Evolutionary conservation across 2,888 invertebrate species (phyloP).

Genomic region (Melipona beecheii): DNA sequence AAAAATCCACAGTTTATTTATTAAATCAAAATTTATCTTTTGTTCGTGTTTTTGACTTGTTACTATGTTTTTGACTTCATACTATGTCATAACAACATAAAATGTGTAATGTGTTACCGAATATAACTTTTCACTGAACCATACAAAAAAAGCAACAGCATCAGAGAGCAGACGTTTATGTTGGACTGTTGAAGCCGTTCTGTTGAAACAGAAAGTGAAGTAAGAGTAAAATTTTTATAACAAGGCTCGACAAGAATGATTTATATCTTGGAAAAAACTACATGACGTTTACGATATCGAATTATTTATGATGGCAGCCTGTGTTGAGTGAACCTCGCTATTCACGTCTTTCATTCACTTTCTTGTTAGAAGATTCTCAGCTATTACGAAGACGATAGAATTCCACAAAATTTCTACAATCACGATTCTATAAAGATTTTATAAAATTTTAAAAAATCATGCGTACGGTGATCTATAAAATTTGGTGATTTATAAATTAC

Average conservation of each 20-base stretch:
- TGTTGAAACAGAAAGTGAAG: constrained; percentile 52
- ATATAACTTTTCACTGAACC: constrained; percentile 41
- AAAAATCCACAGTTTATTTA: no score
- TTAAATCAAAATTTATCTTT: neutral
- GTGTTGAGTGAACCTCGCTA: constrained; percentile 28
- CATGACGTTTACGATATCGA: constrained; percentile 79
- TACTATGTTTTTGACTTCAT: neutral
- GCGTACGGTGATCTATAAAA: no score
- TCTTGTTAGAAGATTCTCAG: constrained; percentile 7
- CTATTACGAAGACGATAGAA: neutral
- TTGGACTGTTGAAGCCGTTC: constrained; percentile 51
- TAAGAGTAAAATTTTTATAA: constrained; percentile 71
- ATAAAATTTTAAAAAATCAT: no score
- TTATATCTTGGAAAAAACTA: constrained; percentile 76
- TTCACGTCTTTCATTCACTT: constrained; percentile 24
- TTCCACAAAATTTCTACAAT: no score
- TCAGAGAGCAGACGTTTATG: constrained; percentile 69
- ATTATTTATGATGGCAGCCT: constrained; percentile 77
- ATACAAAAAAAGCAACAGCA: constrained; percentile 41
- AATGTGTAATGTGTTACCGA: constrained; percentile 10
- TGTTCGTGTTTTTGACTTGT: neutral
- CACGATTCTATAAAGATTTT: no score
- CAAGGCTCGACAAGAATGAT: constrained; percentile 70
- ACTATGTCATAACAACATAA: neutral
- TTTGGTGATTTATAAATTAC: no score